Evolutionary conservation across 2,797 vertebrate species (phyloP).

Genomic region (Protosalanx chinensis): DNA sequence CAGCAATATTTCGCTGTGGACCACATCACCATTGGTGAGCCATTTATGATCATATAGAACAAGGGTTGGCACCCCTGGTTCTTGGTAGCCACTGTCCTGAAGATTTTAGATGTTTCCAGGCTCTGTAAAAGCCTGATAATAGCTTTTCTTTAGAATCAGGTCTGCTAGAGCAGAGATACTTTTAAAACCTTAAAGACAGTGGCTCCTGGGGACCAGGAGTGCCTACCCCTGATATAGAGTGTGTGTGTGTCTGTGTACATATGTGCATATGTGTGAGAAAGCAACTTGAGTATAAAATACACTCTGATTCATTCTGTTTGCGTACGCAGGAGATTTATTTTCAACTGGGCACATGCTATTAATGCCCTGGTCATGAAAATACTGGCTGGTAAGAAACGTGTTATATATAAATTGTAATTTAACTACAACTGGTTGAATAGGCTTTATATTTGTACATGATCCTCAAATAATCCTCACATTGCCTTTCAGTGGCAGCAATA

Average conservation of each 20-base stretch:
- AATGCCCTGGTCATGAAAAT: slow-evolving; percentile 62
- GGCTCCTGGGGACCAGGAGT: too few relatives aligned
- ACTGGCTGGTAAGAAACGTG: slow-evolving; percentile 63
- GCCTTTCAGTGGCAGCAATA: slow-evolving; percentile 67
- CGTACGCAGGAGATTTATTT: slow-evolving; percentile 64
- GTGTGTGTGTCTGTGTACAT: not conserved
- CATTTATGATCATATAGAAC: not conserved
- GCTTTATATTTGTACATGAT: not conserved
- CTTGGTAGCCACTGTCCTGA: too few relatives aligned
- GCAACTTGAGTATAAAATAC: not conserved
- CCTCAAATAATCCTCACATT: slow-evolving; percentile 10
- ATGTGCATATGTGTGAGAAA: not conserved
- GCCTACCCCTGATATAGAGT: too few relatives aligned
- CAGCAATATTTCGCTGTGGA: slow-evolving; percentile 60
- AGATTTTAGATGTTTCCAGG: too few relatives aligned
- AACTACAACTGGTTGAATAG: not conserved
- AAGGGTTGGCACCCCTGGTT: too few relatives aligned
- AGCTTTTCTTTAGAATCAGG: too few relatives aligned
- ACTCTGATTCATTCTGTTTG: not conserved
- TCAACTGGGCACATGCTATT: slow-evolving; percentile 65
- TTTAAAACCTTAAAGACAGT: too few relatives aligned
- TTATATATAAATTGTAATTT: not conserved
- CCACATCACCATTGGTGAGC: slow-evolving; percentile 66
- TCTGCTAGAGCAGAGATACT: too few relatives aligned
- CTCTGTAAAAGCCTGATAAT: too few relatives aligned